Base-by-base conservation (phyloP, 1,140 invertebrate genomes). In the Diachasma alloeum region DNA sequence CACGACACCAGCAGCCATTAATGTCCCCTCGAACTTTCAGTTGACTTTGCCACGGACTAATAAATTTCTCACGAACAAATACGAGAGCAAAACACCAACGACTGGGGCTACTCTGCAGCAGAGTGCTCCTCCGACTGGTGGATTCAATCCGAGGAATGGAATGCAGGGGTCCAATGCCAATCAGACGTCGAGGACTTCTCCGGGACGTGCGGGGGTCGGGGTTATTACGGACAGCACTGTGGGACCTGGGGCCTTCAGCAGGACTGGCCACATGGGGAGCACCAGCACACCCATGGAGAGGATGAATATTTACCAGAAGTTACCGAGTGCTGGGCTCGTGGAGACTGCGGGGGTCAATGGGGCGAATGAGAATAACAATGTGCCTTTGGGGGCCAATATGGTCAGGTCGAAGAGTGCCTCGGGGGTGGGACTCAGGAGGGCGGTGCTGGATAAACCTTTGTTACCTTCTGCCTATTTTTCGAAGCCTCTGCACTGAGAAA, bases 201-300 rank as follows among this genome's bases (percentile, higher is more conserved):
- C 59, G n/a, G 22, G 24, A 31, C 9, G 59, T 0, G 83, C 81
- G 63, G 85, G 84, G 37, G 83, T 85, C 10, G 87, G 82, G 42
- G 78, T 85, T 6, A 75, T 19, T 3, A 37, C 82, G 9, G 87
- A 87, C 39, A 85, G 75, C 59, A 82, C 87, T n/a, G 74, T 80
- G 39, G 84, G 83, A 26, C 75, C 85, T 39, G 78, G 80, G 0
- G 84, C 85, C 5, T 85, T 89, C 26, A 87, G 81, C 26, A 88
- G 85, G 72, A 79, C 82, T 63, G 86, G 86, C 9, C 82, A 85
- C 42, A 89, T 90, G 44, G 83, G 87, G 4, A 88, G 82, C 48
- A 90, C 88, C 0, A 90, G 88, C 75, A 90, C 88, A 17, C 88
- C 88, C 24, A 42, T 90, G 72, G 88, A 90, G 68, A 83, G 88